A percentile compares a stretch with the other conserved stretches of the same genome.
Evolutionary conservation across 2,113 vertebrate species (phyloP).

Genomic region (Sebastes fasciatus): DNA sequence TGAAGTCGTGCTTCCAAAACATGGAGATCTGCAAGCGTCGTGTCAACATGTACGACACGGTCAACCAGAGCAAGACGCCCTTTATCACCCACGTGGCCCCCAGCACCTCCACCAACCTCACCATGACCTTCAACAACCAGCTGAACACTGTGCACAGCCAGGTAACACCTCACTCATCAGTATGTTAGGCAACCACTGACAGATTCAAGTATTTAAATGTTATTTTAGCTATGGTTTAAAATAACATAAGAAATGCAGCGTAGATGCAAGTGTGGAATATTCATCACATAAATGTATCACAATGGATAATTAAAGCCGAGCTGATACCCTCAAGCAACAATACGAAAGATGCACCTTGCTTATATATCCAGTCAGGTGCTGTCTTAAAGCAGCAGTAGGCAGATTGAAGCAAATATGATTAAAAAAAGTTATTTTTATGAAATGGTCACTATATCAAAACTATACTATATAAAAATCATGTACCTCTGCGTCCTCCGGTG

Average conservation of each 20-base stretch:
- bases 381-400: not conserved
- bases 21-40: conserved; percentile 99
- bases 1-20: conserved; percentile 99
- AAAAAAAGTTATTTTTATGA: no score
- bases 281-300: not conserved
- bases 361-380: not conserved
- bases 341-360: conserved; percentile 5
- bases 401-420: no score
- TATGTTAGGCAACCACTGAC: not conserved
- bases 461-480: no score
- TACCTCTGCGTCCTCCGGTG: no score
- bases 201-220: conserved; percentile 2
- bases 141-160: conserved; percentile 96
- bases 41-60: conserved; percentile 97
- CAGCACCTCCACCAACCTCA: conserved; percentile 98
- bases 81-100: conserved; percentile 99
- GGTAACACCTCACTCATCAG: conserved; percentile 51
- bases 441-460: no score
- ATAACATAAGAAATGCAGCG: not conserved
- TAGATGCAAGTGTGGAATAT: not conserved
- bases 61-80: conserved; percentile 99
- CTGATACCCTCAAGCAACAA: not conserved
- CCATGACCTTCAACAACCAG: conserved; percentile 99
- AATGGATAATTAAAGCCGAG: conserved; percentile 15
- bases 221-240: conserved; percentile 6